phyloP scores from a whole-genome alignment of 1,140 invertebrate genomes.

The Apis laboriosa region DNA sequence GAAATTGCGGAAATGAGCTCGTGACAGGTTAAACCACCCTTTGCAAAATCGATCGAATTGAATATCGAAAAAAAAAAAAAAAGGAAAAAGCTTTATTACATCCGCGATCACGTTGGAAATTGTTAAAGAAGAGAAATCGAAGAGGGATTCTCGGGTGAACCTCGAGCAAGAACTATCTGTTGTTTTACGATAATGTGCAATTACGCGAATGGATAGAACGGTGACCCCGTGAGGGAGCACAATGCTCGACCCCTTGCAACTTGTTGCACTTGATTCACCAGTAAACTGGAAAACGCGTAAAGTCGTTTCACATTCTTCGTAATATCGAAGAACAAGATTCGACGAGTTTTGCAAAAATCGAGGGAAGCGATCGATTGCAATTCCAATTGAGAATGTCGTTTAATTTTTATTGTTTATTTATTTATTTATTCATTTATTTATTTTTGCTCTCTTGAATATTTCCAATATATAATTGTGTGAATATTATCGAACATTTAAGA shows the following conservation, averaged over 20 bases:
- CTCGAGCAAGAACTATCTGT: neutral
- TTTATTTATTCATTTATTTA: too few relatives aligned
- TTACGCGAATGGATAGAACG: conserved; percentile 28
- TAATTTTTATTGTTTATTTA: too few relatives aligned
- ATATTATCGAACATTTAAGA: too few relatives aligned
- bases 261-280: conserved; percentile 58
- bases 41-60: neutral
- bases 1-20: too few relatives aligned
- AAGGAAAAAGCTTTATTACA: neutral
- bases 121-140: neutral
- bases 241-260: conserved; percentile 53
- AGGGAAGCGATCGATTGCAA: too few relatives aligned
- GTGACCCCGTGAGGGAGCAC: conserved; percentile 6
- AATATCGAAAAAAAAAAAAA: too few relatives aligned
- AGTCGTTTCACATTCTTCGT: conserved; percentile 40
- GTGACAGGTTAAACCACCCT: too few relatives aligned
- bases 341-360: conserved; percentile 7
- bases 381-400: too few relatives aligned
- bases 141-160: too few relatives aligned
- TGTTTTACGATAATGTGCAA: conserved; percentile 31
- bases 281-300: conserved; percentile 46
- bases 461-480: too few relatives aligned
- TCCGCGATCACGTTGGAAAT: neutral
- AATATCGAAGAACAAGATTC: conserved; percentile 7
- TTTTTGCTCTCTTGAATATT: too few relatives aligned